These are phyloP conservation scores for Lagenorhynchus albirostris DNA, from an alignment of 2,113 vertebrate genomes.

Conservation along the genomic window DNA sequence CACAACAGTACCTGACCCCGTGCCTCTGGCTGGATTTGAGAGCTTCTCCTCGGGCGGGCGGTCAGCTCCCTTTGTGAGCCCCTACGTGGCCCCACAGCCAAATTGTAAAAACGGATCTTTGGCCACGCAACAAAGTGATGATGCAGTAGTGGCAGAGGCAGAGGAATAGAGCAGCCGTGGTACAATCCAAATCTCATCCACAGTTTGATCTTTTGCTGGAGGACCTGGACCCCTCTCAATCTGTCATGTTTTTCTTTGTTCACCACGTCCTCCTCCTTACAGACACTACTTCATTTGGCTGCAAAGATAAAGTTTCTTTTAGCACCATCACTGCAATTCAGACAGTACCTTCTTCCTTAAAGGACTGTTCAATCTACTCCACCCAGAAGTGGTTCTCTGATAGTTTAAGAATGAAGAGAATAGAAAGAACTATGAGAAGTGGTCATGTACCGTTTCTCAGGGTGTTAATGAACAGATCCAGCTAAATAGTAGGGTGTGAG, in stretches of 20 bases:
- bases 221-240: neutral
- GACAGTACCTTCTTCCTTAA: neutral
- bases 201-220: neutral
- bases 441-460: neutral
- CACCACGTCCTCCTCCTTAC: neutral
- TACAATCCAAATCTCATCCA: neutral
- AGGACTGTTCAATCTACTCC: neutral
- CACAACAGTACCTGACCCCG: neutral
- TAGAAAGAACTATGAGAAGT: neutral
- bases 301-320: neutral
- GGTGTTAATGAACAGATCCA: neutral
- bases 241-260: neutral
- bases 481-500: neutral
- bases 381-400: neutral
- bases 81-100: accelerated
- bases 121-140: neutral
- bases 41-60: accelerated
- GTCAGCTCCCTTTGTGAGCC: neutral
- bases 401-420: neutral
- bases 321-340: neutral
- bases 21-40: neutral
- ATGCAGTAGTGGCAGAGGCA: neutral
- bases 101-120: neutral
- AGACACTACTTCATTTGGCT: neutral
- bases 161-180: accelerated